Percentiles rank a stretch among this genome's conserved stretches.
These are phyloP conservation scores for Buphagus erythrorhynchus DNA, from an alignment of 2,797 vertebrate genomes.

Conservation along the genomic window DNA sequence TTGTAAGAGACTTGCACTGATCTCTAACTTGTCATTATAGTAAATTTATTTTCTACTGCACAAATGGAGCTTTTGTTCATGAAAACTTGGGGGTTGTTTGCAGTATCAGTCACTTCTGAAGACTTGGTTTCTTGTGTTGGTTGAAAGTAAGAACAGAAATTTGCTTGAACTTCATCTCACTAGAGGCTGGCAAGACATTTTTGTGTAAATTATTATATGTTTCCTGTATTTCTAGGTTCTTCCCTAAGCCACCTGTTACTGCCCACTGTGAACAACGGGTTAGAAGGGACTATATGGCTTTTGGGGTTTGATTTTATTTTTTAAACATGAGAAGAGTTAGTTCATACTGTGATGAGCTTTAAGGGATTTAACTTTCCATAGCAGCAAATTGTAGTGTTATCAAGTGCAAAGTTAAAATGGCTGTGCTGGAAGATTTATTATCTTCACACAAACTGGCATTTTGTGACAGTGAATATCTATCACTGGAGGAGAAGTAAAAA, in stretches of 20 bases:
- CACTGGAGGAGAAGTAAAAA: constrained; percentile 39
- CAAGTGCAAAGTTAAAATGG: neutral
- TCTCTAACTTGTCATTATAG: neutral
- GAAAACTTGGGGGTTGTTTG: neutral
- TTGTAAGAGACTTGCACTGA: neutral
- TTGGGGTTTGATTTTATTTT: neutral
- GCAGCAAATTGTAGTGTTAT: neutral
- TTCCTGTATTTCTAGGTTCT: neutral
- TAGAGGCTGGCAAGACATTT: neutral
- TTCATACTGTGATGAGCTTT: neutral
- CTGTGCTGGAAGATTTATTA: neutral
- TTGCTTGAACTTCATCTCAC: neutral
- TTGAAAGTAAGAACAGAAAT: neutral
- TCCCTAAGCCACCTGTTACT: neutral
- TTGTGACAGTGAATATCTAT: constrained; percentile 24
- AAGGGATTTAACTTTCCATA: neutral
- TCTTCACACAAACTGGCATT: constrained; percentile 11
- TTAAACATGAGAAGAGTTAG: neutral
- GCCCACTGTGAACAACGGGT: neutral
- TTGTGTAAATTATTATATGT: neutral
- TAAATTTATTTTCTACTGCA: neutral
- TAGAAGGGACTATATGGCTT: neutral
- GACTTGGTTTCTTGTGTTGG: neutral
- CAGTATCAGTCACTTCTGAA: neutral
- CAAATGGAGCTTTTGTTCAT: neutral